Conservation (phyloP, 1,140 invertebrate genomes). For the Lepidurus packardi region DNA sequence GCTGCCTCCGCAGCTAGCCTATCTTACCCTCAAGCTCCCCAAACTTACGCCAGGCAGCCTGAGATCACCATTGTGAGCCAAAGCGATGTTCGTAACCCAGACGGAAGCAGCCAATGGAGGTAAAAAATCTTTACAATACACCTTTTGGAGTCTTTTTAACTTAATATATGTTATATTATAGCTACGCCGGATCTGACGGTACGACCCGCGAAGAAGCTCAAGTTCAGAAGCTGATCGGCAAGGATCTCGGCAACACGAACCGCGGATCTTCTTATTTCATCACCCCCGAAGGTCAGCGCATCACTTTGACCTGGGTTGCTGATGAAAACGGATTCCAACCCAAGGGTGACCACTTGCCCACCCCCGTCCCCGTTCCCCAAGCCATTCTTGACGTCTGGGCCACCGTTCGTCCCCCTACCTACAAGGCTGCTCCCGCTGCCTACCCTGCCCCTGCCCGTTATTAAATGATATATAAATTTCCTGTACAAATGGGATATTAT, state of each 20-base stretch:
- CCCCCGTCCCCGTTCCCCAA: slow-evolving; percentile 34
- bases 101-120: slow-evolving; percentile 30
- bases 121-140: not conserved
- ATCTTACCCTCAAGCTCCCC: not conserved
- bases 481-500: not conserved
- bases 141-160: too few species aligned
- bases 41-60: not conserved
- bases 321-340: slow-evolving; percentile 41
- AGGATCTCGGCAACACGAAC: slow-evolving; percentile 39
- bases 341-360: slow-evolving; percentile 40
- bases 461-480: not conserved
- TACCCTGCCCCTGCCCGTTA: not conserved
- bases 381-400: slow-evolving; percentile 13
- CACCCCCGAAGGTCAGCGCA: slow-evolving; percentile 37
- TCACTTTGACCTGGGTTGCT: slow-evolving; percentile 38
- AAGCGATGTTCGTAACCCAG: slow-evolving; percentile 30
- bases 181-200: slow-evolving; percentile 26
- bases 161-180: not conserved
- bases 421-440: not conserved
- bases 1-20: slow-evolving; percentile 28
- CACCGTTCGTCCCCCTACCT: not conserved
- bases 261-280: slow-evolving; percentile 42
- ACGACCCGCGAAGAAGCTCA: slow-evolving; percentile 27
- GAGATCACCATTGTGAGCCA: slow-evolving; percentile 32
- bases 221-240: slow-evolving; percentile 30